Evolutionary conservation across 2,797 vertebrate genomes (phyloP).

Genomic region (Megaceryle alcyon): DNA sequence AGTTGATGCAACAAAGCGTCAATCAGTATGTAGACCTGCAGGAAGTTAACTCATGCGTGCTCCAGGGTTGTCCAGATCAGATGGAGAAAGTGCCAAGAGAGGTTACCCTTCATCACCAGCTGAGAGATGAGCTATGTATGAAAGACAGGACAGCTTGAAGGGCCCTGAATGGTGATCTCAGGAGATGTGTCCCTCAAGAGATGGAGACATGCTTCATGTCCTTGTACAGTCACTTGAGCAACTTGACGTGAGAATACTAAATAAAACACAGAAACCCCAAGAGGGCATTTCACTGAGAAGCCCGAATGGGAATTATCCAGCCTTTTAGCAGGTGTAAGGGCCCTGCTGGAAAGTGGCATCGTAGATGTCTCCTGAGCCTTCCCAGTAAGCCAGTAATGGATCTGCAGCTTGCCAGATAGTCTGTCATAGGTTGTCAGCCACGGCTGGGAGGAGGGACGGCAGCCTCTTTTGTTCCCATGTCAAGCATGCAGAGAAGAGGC

Average conservation of each 20-base stretch:
- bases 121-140: conserved; percentile 17
- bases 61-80: conserved; percentile 38
- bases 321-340: conserved; percentile 46
- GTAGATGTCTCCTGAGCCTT: conserved; percentile 52
- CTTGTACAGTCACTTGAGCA: conserved; percentile 43
- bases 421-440: conserved; percentile 65
- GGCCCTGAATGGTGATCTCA: conserved; percentile 16
- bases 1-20: conserved; percentile 5
- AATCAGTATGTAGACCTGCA: conserved; percentile 7
- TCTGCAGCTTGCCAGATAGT: conserved; percentile 55
- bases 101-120: conserved; percentile 36
- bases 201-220: conserved; percentile 41
- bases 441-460: conserved; percentile 39
- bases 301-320: conserved; percentile 41
- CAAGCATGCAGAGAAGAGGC: conserved; percentile 36
- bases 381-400: conserved; percentile 40
- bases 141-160: conserved; percentile 61
- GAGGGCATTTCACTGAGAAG: conserved; percentile 11
- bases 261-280: conserved; percentile 58
- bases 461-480: conserved; percentile 56
- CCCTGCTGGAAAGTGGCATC: conserved; percentile 48
- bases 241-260: conserved; percentile 27
- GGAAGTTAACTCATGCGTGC: conserved; percentile 55
- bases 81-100: conserved; percentile 47
- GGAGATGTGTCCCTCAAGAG: conserved; percentile 52